Percentiles rank a stretch among this genome's conserved stretches.
phyloP scores from a whole-genome alignment of 2,888 invertebrate genomes.

The Drosophila neutralis region DNA sequence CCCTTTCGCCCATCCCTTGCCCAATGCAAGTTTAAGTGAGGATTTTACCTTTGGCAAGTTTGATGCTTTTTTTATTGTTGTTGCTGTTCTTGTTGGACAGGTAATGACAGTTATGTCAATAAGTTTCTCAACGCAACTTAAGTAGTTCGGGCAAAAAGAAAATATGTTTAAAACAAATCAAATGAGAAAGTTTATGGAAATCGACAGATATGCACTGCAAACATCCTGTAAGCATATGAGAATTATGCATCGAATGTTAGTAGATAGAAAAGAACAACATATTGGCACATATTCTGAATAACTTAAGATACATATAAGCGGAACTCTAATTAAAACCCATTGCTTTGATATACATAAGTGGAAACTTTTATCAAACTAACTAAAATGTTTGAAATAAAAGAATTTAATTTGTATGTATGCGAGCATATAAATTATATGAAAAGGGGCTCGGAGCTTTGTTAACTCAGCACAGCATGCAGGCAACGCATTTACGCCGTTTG shows the following conservation, averaged over 20 bases:
- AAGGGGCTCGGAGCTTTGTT: conserved; percentile 67
- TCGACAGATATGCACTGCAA: not conserved
- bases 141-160: conserved; percentile 24
- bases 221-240: not conserved
- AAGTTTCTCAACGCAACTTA: conserved; percentile 60
- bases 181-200: conserved; percentile 29
- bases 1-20: conserved; percentile 6
- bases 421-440: conserved; percentile 61
- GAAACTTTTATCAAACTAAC: conserved; percentile 46
- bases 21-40: conserved; percentile 66
- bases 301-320: not conserved
- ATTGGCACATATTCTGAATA: not conserved
- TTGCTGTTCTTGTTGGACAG: conserved; percentile 53
- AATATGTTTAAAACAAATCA: conserved; percentile 47
- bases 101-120: conserved; percentile 81
- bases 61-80: conserved; percentile 27
- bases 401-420: conserved; percentile 58
- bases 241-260: not conserved
- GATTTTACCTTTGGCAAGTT: conserved; percentile 60
- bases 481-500: conserved; percentile 49
- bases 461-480: conserved; percentile 64
- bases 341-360: conserved; percentile 15
- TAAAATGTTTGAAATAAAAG: conserved; percentile 44
- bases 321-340: not conserved
- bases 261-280: not conserved